These are phyloP conservation scores for Dorcus parallelipipedus DNA, from an alignment of 2,888 invertebrate genomes.

Conservation along the genomic window DNA sequence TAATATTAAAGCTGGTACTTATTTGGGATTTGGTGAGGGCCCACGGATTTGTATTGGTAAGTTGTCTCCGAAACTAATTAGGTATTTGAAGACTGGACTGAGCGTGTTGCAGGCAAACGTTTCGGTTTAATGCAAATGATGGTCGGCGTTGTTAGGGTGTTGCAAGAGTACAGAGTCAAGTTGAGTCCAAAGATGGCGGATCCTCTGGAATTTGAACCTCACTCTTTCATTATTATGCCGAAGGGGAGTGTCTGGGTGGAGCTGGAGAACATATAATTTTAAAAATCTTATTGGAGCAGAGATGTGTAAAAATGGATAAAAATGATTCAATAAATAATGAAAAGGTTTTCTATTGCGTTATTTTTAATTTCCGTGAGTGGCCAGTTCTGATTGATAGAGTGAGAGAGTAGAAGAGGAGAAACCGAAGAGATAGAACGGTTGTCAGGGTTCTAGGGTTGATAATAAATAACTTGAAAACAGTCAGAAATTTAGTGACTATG, in stretches of 20 bases:
- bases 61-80: not conserved
- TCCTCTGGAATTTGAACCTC: conserved; percentile 18
- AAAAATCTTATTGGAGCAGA: too few species aligned
- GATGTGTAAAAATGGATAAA: too few species aligned
- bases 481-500: too few species aligned
- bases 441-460: too few species aligned
- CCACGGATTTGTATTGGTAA: conserved; percentile 36
- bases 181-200: conserved; percentile 17
- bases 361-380: too few species aligned
- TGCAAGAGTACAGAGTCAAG: conserved; percentile 18
- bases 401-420: too few species aligned
- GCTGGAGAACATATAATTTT: not conserved
- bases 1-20: conserved; percentile 27
- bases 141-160: conserved; percentile 13
- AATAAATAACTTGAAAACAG: too few species aligned
- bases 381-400: too few species aligned
- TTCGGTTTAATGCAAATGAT: conserved; percentile 26
- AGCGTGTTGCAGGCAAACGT: conserved; percentile 19
- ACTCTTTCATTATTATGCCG: conserved; percentile 12
- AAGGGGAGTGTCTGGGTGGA: conserved; percentile 21
- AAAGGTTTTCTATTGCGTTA: too few species aligned
- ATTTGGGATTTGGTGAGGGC: conserved; percentile 35
- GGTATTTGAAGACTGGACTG: not conserved
- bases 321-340: too few species aligned
- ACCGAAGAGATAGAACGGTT: too few species aligned